A percentile compares a stretch with the other conserved stretches of the same genome.
Evolutionary conservation across 2,888 invertebrate species (phyloP).

Genomic region (Drosophila pseudotalamancana): DNA sequence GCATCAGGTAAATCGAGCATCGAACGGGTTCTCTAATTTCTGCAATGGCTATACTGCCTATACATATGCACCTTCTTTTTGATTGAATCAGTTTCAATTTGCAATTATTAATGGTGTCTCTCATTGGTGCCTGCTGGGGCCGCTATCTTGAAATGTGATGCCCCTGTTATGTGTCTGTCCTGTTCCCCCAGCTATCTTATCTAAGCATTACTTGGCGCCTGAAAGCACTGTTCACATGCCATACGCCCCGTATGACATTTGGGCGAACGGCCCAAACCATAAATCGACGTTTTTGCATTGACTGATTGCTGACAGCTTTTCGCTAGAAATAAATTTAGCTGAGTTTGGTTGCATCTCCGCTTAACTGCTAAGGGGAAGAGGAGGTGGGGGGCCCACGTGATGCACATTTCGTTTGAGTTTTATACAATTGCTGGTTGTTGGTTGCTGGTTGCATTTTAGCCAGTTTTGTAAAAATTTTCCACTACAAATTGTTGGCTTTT

Average conservation of each 20-base stretch:
- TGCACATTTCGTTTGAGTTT: constrained; percentile 19
- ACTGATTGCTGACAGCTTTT: constrained; percentile 35
- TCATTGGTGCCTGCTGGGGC: constrained; percentile 15
- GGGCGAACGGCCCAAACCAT: not conserved
- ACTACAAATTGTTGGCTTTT: constrained; percentile 65
- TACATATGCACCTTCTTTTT: not conserved
- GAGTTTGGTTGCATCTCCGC: not conserved
- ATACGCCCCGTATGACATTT: constrained; percentile 25
- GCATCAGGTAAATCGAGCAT: constrained; percentile 18
- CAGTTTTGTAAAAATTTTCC: constrained; percentile 68
- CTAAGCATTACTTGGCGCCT: constrained; percentile 34
- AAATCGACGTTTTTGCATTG: constrained; percentile 33
- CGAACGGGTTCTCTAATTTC: constrained; percentile 19
- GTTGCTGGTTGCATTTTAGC: constrained; percentile 42
- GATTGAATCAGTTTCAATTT: constrained; percentile 5
- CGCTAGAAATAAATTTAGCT: constrained; percentile 21
- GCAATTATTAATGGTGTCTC: constrained; percentile 12
- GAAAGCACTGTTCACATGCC: constrained; percentile 15
- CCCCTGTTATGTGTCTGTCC: not conserved
- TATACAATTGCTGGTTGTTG: too few species aligned
- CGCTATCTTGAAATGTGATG: constrained; percentile 9
- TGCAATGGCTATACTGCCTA: not conserved
- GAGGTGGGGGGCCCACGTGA: constrained; percentile 52
- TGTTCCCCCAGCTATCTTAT: constrained; percentile 44
- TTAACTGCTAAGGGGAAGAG: too few species aligned